These are phyloP conservation scores for Pomphorhynchus laevis DNA, from an alignment of 1,140 invertebrate genomes.

Conservation along the genomic window DNA sequence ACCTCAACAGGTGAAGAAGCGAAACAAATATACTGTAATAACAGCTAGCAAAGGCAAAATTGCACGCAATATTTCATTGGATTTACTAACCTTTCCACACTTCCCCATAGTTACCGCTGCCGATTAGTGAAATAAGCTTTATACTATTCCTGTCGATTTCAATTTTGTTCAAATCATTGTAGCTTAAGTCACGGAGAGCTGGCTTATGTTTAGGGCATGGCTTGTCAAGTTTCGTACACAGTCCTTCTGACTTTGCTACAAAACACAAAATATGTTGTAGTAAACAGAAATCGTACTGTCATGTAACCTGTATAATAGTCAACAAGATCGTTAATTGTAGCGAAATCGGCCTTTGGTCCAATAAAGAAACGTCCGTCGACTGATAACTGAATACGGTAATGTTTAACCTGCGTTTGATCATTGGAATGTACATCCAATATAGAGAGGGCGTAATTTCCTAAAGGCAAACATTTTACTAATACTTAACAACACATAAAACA, in stretches of 20 bases:
- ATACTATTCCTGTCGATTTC: slow-evolving; percentile 73
- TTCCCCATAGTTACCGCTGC: slow-evolving; percentile 85
- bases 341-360: slow-evolving; percentile 64
- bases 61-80: slow-evolving; percentile 44
- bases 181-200: slow-evolving; percentile 54
- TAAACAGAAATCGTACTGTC: slow-evolving; percentile 78
- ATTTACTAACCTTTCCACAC: slow-evolving; percentile 55
- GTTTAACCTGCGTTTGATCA: no score
- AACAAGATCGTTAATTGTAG: slow-evolving; percentile 66
- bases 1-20: no score
- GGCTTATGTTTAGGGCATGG: no score
- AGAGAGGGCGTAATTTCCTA: no score
- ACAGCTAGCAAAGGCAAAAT: no score
- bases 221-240: no score
- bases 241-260: no score
- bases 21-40: no score
- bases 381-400: slow-evolving; percentile 77
- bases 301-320: slow-evolving; percentile 82
- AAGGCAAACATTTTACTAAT: no score
- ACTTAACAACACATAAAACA: no score
- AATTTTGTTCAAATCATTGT: slow-evolving; percentile 85
- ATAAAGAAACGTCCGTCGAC: slow-evolving; percentile 85
- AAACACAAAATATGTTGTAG: slow-evolving; percentile 61
- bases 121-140: slow-evolving; percentile 73
- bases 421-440: no score